Evolutionary conservation across 30 jellyfish, hydroid and myxozoan species (phyloP).

Genomic region (Pelagia noctiluca): DNA sequence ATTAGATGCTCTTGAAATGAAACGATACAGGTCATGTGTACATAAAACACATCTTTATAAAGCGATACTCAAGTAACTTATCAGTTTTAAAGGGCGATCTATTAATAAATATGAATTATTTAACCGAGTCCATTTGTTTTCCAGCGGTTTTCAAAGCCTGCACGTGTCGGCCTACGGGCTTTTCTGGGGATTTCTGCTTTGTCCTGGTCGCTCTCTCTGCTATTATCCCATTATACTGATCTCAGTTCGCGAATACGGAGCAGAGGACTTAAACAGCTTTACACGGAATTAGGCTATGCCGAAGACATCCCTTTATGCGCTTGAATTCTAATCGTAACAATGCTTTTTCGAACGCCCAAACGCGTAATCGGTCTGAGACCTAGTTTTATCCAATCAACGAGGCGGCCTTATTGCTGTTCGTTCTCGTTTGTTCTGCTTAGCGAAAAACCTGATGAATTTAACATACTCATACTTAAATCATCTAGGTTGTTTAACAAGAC

Average conservation of each 20-base stretch:
- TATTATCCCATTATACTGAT: conserved; percentile 72
- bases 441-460: conserved; percentile 69
- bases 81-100: conserved; percentile 70
- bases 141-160: conserved; percentile 61
- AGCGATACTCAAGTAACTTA: conserved; percentile 71
- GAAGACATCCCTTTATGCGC: conserved; percentile 79
- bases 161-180: conserved; percentile 90
- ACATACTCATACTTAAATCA: conserved; percentile 56
- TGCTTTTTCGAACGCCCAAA: conserved; percentile 80
- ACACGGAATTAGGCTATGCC: conserved; percentile 70
- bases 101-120: conserved; percentile 63
- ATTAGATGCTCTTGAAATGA: no score
- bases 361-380: conserved; percentile 76
- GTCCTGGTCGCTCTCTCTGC: conserved; percentile 63
- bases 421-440: conserved; percentile 75
- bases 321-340: conserved; percentile 59
- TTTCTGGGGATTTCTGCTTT: conserved; percentile 60
- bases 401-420: conserved; percentile 80
- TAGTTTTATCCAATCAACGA: conserved; percentile 69
- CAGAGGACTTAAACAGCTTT: conserved; percentile 77
- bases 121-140: conserved; percentile 67
- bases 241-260: conserved; percentile 64
- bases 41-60: conserved; percentile 59
- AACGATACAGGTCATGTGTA: conserved; percentile 62
- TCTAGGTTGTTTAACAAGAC: conserved; percentile 67